Evolutionary conservation across 2,113 vertebrate genomes (phyloP).

Genomic region (Pitta sordida): DNA sequence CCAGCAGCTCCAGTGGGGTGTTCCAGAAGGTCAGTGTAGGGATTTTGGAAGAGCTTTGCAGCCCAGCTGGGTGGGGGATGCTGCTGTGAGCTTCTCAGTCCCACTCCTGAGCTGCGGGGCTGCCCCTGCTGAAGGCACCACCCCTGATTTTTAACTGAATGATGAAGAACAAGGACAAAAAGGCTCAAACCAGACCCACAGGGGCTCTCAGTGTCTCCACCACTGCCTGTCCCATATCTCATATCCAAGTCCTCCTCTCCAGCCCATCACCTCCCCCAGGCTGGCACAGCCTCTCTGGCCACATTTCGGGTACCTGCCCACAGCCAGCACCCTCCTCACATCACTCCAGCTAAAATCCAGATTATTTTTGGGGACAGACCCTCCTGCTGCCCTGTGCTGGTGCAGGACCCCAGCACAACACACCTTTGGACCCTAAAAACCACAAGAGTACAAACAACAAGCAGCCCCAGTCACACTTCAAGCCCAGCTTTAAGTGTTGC

Average conservation of each 20-base stretch:
- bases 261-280: background rate
- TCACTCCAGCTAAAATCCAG: too few relatives aligned
- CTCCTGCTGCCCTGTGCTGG: background rate
- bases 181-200: background rate
- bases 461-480: background rate
- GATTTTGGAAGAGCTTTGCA: background rate
- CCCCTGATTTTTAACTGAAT: background rate
- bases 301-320: background rate
- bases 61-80: background rate
- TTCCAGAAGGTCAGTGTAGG: background rate
- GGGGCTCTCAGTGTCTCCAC: background rate
- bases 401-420: background rate
- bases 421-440: background rate
- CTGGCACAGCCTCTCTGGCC: background rate
- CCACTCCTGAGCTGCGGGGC: background rate
- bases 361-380: background rate
- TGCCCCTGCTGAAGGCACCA: background rate
- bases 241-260: background rate
- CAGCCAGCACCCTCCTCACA: background rate
- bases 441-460: background rate
- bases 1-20: background rate
- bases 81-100: fast-evolving
- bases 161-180: background rate
- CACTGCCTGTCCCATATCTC: background rate
- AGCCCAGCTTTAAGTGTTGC: background rate